Evolutionary conservation across 2,888 invertebrate genomes (phyloP), one percentile per base, ranked within the genome.

Genomic region (Mamestra brassicae): DNA sequence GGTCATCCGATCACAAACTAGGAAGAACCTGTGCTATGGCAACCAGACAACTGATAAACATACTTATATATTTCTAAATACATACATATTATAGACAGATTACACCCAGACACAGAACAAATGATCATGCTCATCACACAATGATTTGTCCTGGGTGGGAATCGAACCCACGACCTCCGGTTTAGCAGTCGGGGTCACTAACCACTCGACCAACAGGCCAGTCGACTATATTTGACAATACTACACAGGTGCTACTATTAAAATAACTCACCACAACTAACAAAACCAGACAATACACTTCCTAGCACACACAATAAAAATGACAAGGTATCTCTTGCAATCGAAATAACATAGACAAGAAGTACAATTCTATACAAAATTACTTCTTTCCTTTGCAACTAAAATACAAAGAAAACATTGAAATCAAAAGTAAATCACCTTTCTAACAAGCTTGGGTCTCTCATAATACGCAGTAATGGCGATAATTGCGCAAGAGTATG

Each of bases 371-470:
- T 4, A 45, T n/a, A 38, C n/a, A 42, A 36, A 58, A 47, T 13
- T 50, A 5, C 34, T 13, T 8, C 5, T 54, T 63, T 76, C 5
- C 13, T 47, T 45, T 63, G 50, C 34, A 17, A 4, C n/a, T 1
- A 36, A 34, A 2, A 52, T 11, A 61, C 72, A 73, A 72, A 57
- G 57, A 57, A 47, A 47, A 57, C 67, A 55, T 78, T 66, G 58
- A 73, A 77, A 72, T 77, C 42, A 72, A 73, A 81, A 82, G 76
- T 73, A 68, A 71, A 38, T 60, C 74, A 83, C 80, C 68, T 81
- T 82, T 82, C 74, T 71, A 82, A 74, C 74, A 50, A 67, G 62
- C 42, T 7, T 4, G 38, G 65, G 67, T 62, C 54, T 77, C 64
- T n/a, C 64, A 61, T 66, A 72, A 76, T 70, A 47, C 34, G n/a